Conservation (phyloP, 2,888 invertebrate genomes). For the Galerucella nymphaeae region DNA sequence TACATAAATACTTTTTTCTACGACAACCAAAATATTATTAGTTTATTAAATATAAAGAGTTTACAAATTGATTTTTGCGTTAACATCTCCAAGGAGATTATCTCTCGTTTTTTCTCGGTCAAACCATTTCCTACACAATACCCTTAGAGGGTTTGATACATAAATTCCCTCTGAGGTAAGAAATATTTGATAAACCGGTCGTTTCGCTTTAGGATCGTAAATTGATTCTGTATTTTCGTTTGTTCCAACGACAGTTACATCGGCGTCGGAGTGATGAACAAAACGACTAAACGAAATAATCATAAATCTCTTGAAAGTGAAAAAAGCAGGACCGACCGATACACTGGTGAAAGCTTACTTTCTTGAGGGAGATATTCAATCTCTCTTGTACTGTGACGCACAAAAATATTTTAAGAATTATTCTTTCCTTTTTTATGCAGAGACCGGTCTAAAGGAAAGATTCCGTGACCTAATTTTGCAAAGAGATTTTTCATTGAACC, state of each 20-base stretch:
- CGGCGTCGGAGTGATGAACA: background rate
- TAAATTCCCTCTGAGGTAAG: background rate
- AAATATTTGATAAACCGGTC: background rate
- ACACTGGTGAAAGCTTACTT: too few species aligned
- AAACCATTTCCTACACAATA: too few species aligned
- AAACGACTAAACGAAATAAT: background rate
- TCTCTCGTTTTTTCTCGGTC: too few species aligned
- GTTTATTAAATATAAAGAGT: too few species aligned
- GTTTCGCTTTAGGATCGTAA: background rate
- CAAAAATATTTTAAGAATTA: too few species aligned
- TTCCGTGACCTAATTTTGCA: background rate
- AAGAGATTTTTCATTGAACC: background rate
- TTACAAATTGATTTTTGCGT: too few species aligned
- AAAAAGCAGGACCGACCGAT: background rate
- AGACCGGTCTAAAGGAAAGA: background rate
- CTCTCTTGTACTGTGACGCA: too few species aligned
- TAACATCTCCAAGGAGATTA: background rate
- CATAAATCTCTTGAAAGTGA: background rate
- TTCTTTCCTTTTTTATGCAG: too few species aligned
- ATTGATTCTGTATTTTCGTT: slow-evolving; percentile 1
- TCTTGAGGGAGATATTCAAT: too few species aligned
- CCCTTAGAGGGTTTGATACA: background rate
- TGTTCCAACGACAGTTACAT: background rate
- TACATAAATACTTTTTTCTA: too few species aligned
- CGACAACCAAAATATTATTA: too few species aligned